These are phyloP conservation scores for Bimastos eiseni DNA, from an alignment of 2,888 invertebrate genomes.

Conservation along the genomic window DNA sequence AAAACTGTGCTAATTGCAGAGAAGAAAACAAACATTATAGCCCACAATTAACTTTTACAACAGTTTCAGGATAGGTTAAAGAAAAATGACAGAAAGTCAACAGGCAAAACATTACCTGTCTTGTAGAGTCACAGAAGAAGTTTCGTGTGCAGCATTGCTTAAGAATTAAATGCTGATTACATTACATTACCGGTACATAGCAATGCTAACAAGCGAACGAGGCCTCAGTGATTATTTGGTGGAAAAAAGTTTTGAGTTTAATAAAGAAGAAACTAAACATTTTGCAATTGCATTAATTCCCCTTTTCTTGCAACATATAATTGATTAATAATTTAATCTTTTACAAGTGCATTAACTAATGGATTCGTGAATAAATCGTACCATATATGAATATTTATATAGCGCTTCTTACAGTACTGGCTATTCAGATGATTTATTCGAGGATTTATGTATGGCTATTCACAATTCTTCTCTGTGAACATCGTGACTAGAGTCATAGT, in stretches of 20 bases:
- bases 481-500: neutral
- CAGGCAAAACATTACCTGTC: too few species aligned
- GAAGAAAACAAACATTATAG: neutral
- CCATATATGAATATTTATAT: too few species aligned
- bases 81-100: too few species aligned
- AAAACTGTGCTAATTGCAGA: neutral
- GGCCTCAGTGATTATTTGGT: neutral
- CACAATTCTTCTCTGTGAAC: neutral
- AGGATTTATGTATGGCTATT: neutral
- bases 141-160: too few species aligned
- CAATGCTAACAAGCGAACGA: neutral
- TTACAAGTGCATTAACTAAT: neutral
- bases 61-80: neutral
- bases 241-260: neutral
- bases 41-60: neutral
- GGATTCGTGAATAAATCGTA: neutral
- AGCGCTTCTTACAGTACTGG: too few species aligned
- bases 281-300: too few species aligned
- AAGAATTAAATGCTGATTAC: too few species aligned
- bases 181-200: too few species aligned
- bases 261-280: neutral
- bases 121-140: too few species aligned
- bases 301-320: neutral
- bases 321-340: too few species aligned
- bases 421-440: too few species aligned